A percentile compares a stretch with the other conserved stretches of the same genome.
Conservation (phyloP, 1,140 invertebrate species). For the Bradysia coprophila region DNA sequence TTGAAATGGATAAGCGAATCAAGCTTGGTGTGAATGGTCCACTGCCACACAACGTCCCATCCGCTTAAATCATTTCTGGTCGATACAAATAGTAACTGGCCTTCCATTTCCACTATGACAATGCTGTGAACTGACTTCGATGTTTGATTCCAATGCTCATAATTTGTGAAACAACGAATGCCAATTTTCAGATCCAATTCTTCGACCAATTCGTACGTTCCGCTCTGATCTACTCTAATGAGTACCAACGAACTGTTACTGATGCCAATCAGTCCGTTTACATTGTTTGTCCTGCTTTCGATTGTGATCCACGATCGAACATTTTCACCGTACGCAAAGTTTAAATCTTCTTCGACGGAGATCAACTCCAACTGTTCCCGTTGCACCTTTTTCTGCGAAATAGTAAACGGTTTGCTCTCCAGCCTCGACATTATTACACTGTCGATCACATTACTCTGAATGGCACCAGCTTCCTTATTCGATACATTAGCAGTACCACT, state of each 20-base stretch:
- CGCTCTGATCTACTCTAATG: constrained; percentile 2
- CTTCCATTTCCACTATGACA: constrained; percentile 7
- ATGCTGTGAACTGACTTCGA: constrained; percentile 10
- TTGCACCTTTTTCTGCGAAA: constrained; percentile 3
- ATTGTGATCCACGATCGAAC: constrained; percentile 14
- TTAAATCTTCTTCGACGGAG: constrained; percentile 13
- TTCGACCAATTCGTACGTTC: constrained; percentile 4
- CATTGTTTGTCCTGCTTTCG: constrained; percentile 9
- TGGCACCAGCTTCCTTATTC: no score
- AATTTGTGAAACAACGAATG: constrained; percentile 6
- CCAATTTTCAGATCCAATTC: constrained; percentile 2
- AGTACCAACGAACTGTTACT: constrained; percentile 4
- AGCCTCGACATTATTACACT: constrained; percentile 1
- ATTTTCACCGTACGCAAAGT: constrained; percentile 9
- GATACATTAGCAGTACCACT: no score
- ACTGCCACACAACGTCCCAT: constrained; percentile 10
- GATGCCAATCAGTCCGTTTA: constrained; percentile 10
- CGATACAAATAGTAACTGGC: constrained; percentile 13
- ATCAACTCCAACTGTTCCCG: constrained; percentile 14
- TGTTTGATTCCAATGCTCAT: constrained; percentile 11
- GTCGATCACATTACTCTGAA: not conserved
- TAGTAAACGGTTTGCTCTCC: constrained; percentile 4
- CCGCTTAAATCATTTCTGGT: constrained; percentile 2
- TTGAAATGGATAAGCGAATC: constrained; percentile 9
- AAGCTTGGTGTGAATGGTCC: constrained; percentile 8